Evolutionary conservation across 2,113 vertebrate species (phyloP).

Genomic region (Hippolais icterina): DNA sequence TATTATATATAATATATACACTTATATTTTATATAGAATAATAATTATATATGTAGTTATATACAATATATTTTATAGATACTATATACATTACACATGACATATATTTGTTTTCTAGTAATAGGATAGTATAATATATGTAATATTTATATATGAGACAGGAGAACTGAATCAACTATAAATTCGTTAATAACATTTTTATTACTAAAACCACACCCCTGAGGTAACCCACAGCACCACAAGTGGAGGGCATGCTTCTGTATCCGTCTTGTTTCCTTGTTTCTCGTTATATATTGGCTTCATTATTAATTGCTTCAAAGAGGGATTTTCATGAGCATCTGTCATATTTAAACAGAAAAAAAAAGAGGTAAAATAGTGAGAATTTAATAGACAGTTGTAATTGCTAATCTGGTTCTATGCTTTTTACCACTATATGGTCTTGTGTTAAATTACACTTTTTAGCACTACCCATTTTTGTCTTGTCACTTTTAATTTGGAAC

Average conservation of each 20-base stretch:
- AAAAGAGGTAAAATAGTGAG: background rate
- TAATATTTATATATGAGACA: no score
- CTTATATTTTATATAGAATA: no score
- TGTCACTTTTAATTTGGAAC: background rate
- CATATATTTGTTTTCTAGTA: background rate
- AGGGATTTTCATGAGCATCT: background rate
- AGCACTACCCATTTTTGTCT: background rate
- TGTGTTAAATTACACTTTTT: background rate
- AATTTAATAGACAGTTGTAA: background rate
- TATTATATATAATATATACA: no score
- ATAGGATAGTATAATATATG: background rate
- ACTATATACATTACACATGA: no score
- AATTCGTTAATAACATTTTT: background rate
- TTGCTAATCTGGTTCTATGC: background rate
- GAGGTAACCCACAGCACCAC: background rate
- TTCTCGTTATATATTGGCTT: background rate
- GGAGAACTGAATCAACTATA: background rate
- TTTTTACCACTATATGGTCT: background rate
- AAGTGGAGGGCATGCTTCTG: background rate
- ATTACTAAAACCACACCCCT: background rate
- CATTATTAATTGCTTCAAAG: background rate
- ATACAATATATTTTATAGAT: no score
- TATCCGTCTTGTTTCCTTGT: background rate
- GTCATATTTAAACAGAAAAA: background rate
- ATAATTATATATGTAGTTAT: no score